Evolutionary conservation across 2,888 invertebrate species (phyloP).

Genomic region (Drosophila koepferae): DNA sequence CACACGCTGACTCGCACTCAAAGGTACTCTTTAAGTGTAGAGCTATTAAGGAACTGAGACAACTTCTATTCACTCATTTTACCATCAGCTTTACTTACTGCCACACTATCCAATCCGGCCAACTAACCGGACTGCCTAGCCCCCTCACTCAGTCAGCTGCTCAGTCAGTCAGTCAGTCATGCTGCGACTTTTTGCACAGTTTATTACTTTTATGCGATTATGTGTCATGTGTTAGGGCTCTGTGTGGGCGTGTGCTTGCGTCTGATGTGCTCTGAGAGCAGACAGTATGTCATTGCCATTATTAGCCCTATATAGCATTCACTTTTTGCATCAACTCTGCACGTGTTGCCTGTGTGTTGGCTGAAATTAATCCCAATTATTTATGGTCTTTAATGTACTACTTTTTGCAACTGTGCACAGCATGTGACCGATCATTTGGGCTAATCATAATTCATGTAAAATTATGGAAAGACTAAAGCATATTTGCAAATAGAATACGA

Average conservation of each 20-base stretch:
- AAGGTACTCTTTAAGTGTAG: constrained; percentile 47
- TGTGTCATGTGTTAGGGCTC: constrained; percentile 55
- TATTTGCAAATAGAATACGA: background rate
- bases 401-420: background rate
- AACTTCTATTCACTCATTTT: constrained; percentile 40
- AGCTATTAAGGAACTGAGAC: constrained; percentile 51
- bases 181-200: constrained; percentile 67
- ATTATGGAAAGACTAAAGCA: background rate
- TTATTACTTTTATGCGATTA: constrained; percentile 79
- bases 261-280: constrained; percentile 23
- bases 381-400: constrained; percentile 57
- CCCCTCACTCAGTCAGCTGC: constrained; percentile 1
- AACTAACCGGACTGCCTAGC: constrained; percentile 1
- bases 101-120: constrained; percentile 7
- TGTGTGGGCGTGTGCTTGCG: constrained; percentile 16
- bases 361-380: constrained; percentile 75
- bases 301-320: constrained; percentile 50
- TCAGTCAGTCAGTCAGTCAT: constrained; percentile 45
- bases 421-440: background rate
- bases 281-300: constrained; percentile 72
- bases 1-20: background rate
- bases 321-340: background rate
- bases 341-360: constrained; percentile 15
- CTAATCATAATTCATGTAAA: constrained; percentile 31
- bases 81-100: constrained; percentile 20